A percentile compares a stretch with the other conserved stretches of the same genome.
Evolutionary conservation across 2,888 invertebrate species (phyloP).

Genomic region (Laspeyria flexula): DNA sequence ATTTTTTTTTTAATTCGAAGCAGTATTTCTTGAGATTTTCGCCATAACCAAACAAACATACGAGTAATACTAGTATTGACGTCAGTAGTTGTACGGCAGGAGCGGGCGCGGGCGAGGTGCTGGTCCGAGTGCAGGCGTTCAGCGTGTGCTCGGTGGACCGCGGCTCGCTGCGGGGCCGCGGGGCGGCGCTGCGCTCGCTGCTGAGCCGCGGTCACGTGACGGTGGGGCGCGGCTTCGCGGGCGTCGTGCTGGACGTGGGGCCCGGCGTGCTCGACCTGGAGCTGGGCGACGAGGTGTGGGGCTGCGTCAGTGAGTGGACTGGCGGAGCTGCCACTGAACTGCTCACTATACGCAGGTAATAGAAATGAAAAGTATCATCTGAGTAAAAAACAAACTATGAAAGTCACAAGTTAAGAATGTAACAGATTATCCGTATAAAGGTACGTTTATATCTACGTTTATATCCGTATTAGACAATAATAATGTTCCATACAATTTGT

Average conservation of each 20-base stretch:
- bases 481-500: too few species aligned
- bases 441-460: too few species aligned
- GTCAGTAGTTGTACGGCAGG: constrained; percentile 42
- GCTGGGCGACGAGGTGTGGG: constrained; percentile 83
- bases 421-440: too few species aligned
- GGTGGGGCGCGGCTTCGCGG: constrained; percentile 75
- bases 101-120: constrained; percentile 69
- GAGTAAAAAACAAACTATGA: too few species aligned
- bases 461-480: too few species aligned
- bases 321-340: constrained; percentile 79
- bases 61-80: too few species aligned
- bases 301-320: constrained; percentile 78
- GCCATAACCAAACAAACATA: too few species aligned
- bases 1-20: too few species aligned
- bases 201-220: constrained; percentile 57
- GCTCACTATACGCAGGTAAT: constrained; percentile 69
- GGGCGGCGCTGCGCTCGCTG: constrained; percentile 60
- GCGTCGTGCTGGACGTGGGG: constrained; percentile 78
- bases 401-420: too few species aligned
- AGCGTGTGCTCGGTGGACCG: constrained; percentile 73
- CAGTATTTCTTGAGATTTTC: too few species aligned
- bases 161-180: constrained; percentile 71
- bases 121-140: constrained; percentile 79
- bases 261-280: constrained; percentile 72
- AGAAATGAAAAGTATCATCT: too few species aligned